Conservation (phyloP, 92 coral and sea anemone genomes). For the Zoanthus solanderi region DNA sequence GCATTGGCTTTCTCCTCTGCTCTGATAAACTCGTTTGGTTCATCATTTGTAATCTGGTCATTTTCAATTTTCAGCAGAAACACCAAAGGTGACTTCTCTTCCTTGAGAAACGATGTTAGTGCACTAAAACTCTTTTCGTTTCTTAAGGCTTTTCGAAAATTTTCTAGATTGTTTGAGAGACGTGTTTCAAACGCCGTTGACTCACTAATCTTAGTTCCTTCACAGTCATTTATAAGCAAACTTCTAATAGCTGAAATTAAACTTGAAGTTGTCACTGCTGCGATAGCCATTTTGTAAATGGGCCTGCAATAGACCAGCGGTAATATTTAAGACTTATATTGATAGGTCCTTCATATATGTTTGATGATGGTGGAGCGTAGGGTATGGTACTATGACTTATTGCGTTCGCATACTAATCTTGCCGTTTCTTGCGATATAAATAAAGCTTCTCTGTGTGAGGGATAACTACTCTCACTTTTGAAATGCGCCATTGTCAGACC, state of each 20-base stretch:
- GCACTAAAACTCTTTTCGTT: not conserved
- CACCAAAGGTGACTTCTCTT: not conserved
- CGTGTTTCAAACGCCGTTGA: conserved; percentile 1
- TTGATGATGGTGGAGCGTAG: too few species aligned
- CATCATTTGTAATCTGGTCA: not conserved
- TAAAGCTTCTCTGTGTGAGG: not conserved
- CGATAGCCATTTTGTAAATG: conserved; percentile 32
- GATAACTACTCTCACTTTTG: too few species aligned
- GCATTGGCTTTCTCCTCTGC: not conserved
- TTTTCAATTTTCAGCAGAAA: conserved; percentile 5
- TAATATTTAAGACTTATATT: not conserved
- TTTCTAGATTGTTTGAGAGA: conserved; percentile 6
- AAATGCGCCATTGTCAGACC: not conserved
- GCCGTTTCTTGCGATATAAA: not conserved
- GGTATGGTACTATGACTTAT: not conserved
- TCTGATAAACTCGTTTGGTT: not conserved
- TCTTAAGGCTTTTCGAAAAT: not conserved
- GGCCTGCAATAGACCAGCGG: conserved; percentile 26
- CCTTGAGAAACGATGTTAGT: conserved; percentile 15
- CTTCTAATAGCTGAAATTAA: conserved; percentile 14
- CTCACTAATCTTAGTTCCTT: not conserved
- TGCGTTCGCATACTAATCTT: not conserved
- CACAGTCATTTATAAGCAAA: conserved; percentile 9
- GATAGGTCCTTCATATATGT: too few species aligned
- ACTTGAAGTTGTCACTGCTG: not conserved